Evolutionary conservation across 2,888 invertebrate genomes (phyloP).

Genomic region (Zaprionus obscuricornis): DNA sequence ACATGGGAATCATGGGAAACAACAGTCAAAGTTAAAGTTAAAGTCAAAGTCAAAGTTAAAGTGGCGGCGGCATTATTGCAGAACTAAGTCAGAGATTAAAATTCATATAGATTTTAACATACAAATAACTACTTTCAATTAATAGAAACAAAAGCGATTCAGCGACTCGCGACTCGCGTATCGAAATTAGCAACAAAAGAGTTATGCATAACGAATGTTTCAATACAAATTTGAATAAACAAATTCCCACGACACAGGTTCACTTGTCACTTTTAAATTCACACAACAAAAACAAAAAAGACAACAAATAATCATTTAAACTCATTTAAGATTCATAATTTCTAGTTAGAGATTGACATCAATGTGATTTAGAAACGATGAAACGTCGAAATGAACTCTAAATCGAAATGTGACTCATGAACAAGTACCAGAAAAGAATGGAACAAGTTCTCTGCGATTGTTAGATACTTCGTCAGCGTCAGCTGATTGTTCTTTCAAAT

Average conservation of each 20-base stretch:
- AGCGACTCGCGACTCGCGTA: slow-evolving; percentile 38
- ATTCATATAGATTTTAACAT: slow-evolving; percentile 65
- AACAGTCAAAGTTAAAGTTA: too few species aligned
- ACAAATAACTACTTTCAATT: slow-evolving; percentile 76
- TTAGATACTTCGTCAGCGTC: neutral
- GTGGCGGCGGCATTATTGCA: slow-evolving; percentile 15
- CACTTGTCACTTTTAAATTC: slow-evolving; percentile 41
- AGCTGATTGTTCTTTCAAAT: too few species aligned
- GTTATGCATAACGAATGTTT: slow-evolving; percentile 68
- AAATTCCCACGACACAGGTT: slow-evolving; percentile 64
- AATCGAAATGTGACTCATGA: slow-evolving; percentile 32
- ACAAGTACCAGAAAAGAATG: slow-evolving; percentile 3
- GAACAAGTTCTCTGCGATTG: slow-evolving; percentile 29
- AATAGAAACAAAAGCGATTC: slow-evolving; percentile 58
- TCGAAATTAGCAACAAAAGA: slow-evolving; percentile 52
- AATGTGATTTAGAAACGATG: slow-evolving; percentile 54
- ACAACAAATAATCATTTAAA: too few species aligned
- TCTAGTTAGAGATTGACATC: slow-evolving; percentile 61
- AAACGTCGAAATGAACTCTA: slow-evolving; percentile 14
- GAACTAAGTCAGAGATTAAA: slow-evolving; percentile 45
- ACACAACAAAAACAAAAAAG: slow-evolving; percentile 44
- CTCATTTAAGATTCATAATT: slow-evolving; percentile 72
- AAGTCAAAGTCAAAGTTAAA: too few species aligned
- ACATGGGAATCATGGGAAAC: slow-evolving; percentile 70
- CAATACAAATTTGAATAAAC: slow-evolving; percentile 72